phyloP scores from a whole-genome alignment of 2,797 vertebrate species.

The Microtus obscurus region DNA sequence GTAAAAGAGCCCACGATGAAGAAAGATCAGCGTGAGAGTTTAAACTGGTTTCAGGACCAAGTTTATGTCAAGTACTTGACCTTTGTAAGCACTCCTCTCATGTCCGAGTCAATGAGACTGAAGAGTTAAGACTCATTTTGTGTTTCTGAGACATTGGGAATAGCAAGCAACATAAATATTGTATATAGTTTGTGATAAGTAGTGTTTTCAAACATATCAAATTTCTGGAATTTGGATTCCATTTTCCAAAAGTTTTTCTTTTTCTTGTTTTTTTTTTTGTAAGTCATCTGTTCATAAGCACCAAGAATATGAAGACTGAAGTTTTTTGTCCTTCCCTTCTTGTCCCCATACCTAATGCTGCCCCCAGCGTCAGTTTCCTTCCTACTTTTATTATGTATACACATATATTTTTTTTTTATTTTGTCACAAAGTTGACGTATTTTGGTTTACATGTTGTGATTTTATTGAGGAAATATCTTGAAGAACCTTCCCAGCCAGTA shows the following conservation, averaged over 20 bases:
- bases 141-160: slow-evolving; percentile 49
- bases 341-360: background rate
- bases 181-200: slow-evolving; percentile 55
- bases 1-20: background rate
- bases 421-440: background rate
- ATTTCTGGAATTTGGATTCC: slow-evolving; percentile 7
- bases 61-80: background rate
- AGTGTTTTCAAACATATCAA: slow-evolving; percentile 35
- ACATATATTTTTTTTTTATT: background rate
- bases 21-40: background rate
- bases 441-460: background rate
- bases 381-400: background rate
- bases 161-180: slow-evolving; percentile 31
- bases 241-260: background rate
- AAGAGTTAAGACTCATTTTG: background rate
- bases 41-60: background rate
- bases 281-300: background rate
- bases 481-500: background rate
- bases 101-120: background rate
- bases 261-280: background rate
- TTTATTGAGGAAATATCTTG: background rate
- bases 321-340: background rate
- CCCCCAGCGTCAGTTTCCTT: background rate
- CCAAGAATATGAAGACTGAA: background rate
- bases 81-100: background rate